phyloP scores from a whole-genome alignment of 2,797 vertebrate species.

The Caiman crocodilus region DNA sequence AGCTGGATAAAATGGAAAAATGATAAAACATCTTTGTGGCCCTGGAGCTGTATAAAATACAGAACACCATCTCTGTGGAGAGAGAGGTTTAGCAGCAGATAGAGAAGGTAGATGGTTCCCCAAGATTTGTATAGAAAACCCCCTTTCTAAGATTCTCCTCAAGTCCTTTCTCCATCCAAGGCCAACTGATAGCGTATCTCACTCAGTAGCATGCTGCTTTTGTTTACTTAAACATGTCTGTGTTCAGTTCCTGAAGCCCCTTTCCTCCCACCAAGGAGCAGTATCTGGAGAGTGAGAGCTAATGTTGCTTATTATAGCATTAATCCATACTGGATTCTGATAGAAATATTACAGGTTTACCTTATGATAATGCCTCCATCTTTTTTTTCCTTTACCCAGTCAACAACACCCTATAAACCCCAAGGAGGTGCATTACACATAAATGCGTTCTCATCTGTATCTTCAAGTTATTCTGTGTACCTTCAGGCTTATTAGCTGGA shows the following conservation, averaged over 20 bases:
- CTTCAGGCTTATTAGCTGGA: not conserved
- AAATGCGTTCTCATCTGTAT: not conserved
- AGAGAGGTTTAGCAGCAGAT: not conserved
- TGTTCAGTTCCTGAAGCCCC: not conserved
- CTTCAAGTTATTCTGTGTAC: not conserved
- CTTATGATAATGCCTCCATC: not conserved
- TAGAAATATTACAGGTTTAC: constrained; percentile 16
- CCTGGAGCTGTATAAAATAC: not conserved
- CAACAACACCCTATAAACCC: not conserved
- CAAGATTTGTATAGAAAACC: not conserved
- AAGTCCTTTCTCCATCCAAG: accelerated
- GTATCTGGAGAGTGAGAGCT: not conserved
- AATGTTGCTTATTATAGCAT: not conserved
- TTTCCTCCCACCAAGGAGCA: not conserved
- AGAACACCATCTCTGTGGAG: not conserved
- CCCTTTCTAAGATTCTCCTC: not conserved
- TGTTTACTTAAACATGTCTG: not conserved
- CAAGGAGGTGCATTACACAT: too few relatives aligned
- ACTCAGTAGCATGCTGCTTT: not conserved
- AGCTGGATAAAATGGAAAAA: not conserved
- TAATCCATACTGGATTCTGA: not conserved
- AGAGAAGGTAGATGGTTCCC: not conserved
- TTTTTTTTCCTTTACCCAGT: not conserved
- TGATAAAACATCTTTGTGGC: not conserved
- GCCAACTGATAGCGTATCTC: not conserved